These are phyloP conservation scores for Pocota personata DNA, from an alignment of 2,888 invertebrate genomes.

Conservation along the genomic window DNA sequence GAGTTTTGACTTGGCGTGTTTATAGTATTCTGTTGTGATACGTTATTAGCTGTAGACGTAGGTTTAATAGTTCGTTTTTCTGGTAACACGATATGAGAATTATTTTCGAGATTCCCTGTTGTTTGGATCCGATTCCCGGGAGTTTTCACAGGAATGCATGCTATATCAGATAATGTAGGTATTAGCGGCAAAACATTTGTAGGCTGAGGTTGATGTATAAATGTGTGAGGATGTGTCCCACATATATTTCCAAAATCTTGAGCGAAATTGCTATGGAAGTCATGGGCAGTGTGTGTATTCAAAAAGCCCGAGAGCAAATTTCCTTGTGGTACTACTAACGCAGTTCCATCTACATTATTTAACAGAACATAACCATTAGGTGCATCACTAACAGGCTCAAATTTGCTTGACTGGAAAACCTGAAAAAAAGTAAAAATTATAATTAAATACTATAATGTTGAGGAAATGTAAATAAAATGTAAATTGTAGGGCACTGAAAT, in stretches of 20 bases:
- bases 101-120: background rate
- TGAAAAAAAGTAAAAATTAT: conserved; percentile 78
- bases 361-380: conserved; percentile 89
- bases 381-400: conserved; percentile 91
- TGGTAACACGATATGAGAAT: background rate
- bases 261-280: conserved; percentile 8
- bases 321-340: conserved; percentile 74
- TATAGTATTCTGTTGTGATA: background rate
- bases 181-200: conserved; percentile 23
- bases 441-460: too few relatives aligned
- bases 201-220: conserved; percentile 14
- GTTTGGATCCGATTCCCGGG: conserved; percentile 2
- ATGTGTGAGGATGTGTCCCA: background rate
- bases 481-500: too few relatives aligned
- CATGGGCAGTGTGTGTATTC: conserved; percentile 20
- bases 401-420: conserved; percentile 93
- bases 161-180: conserved; percentile 17
- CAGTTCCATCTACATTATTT: conserved; percentile 84
- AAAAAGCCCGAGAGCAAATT: conserved; percentile 78
- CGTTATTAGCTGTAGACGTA: background rate
- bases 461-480: too few relatives aligned
- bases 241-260: conserved; percentile 22
- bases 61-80: background rate
- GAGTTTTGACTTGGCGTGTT: background rate
- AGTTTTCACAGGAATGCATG: background rate